A percentile compares a stretch with the other conserved stretches of the same genome.
phyloP scores from a whole-genome alignment of 1,140 invertebrate genomes.

The Chelonus insularis region DNA sequence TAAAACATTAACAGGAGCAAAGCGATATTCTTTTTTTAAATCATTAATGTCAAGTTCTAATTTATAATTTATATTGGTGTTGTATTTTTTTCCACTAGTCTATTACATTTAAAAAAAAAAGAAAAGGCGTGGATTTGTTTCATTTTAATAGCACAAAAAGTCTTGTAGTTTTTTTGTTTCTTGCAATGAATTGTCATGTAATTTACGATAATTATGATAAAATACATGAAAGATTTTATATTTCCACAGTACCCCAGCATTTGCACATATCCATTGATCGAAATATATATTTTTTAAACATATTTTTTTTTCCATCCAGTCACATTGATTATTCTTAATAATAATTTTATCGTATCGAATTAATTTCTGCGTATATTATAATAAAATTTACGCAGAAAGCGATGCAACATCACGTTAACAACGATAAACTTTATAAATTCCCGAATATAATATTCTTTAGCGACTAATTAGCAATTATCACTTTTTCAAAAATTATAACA shows the following conservation, averaged over 20 bases:
- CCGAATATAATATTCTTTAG: constrained; percentile 15
- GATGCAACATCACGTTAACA: constrained; percentile 6
- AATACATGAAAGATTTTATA: neutral
- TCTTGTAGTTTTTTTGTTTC: constrained; percentile 6
- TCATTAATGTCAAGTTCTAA: too few relatives aligned
- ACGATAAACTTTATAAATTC: constrained; percentile 6
- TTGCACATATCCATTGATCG: constrained; percentile 16
- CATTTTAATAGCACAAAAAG: neutral
- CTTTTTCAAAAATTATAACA: too few relatives aligned
- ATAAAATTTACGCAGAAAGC: constrained; percentile 1
- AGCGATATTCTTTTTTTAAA: too few relatives aligned
- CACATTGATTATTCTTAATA: neutral
- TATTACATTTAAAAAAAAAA: too few relatives aligned
- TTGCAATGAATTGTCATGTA: constrained; percentile 18
- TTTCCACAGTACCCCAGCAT: constrained; percentile 9
- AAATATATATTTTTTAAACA: neutral
- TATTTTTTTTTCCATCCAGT: neutral
- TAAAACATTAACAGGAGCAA: too few relatives aligned
- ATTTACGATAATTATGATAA: constrained; percentile 4
- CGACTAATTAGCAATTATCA: too few relatives aligned
- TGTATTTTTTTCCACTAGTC: too few relatives aligned
- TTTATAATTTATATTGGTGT: too few relatives aligned
- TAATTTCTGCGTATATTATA: neutral
- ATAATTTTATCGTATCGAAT: neutral
- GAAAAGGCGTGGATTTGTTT: constrained; percentile 12